phyloP scores from a whole-genome alignment of 2,797 vertebrate genomes.

The Dendrocincla fuliginosa region DNA sequence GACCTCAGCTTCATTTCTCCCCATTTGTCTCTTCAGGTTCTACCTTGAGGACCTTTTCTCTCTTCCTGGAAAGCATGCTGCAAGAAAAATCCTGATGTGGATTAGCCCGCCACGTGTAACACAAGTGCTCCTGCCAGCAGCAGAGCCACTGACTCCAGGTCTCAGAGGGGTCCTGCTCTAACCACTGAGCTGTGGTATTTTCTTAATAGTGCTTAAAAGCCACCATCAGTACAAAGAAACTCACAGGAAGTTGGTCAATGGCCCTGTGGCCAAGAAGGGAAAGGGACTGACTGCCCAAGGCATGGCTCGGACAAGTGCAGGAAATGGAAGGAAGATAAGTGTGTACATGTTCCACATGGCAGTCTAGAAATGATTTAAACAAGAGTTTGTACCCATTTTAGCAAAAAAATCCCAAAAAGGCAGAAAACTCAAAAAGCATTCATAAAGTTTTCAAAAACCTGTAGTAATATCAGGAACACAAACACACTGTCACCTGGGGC shows the following conservation, averaged over 20 bases:
- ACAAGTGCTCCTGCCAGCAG: neutral
- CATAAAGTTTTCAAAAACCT: neutral
- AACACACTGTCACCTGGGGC: neutral
- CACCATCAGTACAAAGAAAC: neutral
- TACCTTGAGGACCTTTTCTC: neutral
- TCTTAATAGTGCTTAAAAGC: neutral
- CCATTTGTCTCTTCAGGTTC: neutral
- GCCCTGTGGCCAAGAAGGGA: rapidly evolving
- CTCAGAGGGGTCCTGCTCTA: neutral
- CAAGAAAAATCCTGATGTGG: rapidly evolving
- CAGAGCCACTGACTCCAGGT: neutral
- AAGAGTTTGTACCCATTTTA: rapidly evolving
- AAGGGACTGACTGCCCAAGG: neutral
- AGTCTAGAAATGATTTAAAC: neutral
- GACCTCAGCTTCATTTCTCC: neutral
- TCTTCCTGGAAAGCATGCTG: rapidly evolving
- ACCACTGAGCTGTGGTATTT: neutral
- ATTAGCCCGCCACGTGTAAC: rapidly evolving
- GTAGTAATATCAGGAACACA: neutral
- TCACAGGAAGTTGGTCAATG: neutral
- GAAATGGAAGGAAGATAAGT: neutral
- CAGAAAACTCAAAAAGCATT: neutral
- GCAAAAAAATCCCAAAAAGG: neutral
- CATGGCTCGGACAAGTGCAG: rapidly evolving
- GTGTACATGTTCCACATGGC: rapidly evolving